These are phyloP conservation scores for Agrotis clavis DNA, from an alignment of 2,888 invertebrate genomes.

Conservation along the genomic window DNA sequence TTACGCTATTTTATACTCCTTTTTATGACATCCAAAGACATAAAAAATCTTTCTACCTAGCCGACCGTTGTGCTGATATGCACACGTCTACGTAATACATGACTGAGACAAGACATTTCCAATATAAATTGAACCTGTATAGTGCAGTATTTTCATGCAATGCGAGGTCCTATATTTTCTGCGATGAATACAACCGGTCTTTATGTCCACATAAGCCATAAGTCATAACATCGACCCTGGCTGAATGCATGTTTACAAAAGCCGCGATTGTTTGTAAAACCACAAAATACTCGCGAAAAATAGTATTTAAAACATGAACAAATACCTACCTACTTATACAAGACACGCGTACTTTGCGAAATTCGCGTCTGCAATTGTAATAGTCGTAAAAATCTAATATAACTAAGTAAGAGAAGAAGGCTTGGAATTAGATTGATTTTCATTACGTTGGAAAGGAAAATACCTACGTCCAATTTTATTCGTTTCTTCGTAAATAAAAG, in stretches of 20 bases:
- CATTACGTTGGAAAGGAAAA: slow-evolving; percentile 6
- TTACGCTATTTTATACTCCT: too few species aligned
- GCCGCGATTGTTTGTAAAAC: slow-evolving; percentile 30
- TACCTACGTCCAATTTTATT: background rate
- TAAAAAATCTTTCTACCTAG: background rate
- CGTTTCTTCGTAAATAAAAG: background rate
- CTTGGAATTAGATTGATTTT: background rate
- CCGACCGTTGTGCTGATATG: background rate
- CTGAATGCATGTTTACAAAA: slow-evolving; percentile 59
- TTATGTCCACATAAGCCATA: slow-evolving; percentile 1
- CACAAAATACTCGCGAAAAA: slow-evolving; percentile 25
- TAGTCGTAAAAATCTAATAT: slow-evolving; percentile 42
- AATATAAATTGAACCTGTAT: background rate
- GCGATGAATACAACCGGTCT: slow-evolving; percentile 6
- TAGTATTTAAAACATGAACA: background rate
- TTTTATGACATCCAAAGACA: too few species aligned
- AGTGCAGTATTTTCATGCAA: background rate
- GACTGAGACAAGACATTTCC: background rate
- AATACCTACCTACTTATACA: background rate
- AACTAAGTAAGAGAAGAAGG: background rate
- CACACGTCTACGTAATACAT: background rate
- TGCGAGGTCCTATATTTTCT: background rate
- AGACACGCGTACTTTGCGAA: slow-evolving; percentile 2
- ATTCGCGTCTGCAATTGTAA: background rate
- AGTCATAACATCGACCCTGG: slow-evolving; percentile 40